These are phyloP conservation scores for Apamea crenata DNA, from an alignment of 2,888 invertebrate species.

Conservation along the genomic window DNA sequence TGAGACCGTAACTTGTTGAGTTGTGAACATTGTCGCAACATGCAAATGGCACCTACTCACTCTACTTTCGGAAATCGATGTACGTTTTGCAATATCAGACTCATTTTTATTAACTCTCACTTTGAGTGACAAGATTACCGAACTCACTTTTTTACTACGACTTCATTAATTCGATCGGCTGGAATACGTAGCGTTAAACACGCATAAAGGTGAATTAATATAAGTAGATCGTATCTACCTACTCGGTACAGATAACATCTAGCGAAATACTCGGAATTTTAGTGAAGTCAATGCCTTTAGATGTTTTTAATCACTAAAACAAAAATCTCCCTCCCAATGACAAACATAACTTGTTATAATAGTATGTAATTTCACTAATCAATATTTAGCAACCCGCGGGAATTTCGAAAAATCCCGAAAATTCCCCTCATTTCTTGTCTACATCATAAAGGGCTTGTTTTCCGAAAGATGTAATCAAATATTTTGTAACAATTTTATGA, in stretches of 20 bases:
- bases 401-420: neutral
- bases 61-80: constrained; percentile 66
- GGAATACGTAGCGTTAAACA: constrained; percentile 44
- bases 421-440: too few species aligned
- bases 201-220: constrained; percentile 32
- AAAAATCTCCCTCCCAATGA: neutral
- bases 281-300: neutral
- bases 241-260: neutral
- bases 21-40: constrained; percentile 70
- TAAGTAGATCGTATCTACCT: constrained; percentile 21
- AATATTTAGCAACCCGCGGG: neutral
- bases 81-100: constrained; percentile 48
- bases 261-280: neutral
- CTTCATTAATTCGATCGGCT: constrained; percentile 35
- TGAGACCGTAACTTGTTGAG: constrained; percentile 66
- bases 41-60: constrained; percentile 67
- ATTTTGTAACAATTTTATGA: too few species aligned
- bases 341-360: neutral
- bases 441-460: neutral
- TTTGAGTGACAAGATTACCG: constrained; percentile 29
- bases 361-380: neutral
- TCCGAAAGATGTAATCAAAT: too few species aligned
- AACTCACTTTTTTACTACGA: constrained; percentile 24
- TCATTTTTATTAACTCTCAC: constrained; percentile 34
- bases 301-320: neutral